Percentiles rank a stretch among this genome's conserved stretches.
phyloP scores from a whole-genome alignment of 2,113 vertebrate species.

The Cephalopholis sonnerati region DNA sequence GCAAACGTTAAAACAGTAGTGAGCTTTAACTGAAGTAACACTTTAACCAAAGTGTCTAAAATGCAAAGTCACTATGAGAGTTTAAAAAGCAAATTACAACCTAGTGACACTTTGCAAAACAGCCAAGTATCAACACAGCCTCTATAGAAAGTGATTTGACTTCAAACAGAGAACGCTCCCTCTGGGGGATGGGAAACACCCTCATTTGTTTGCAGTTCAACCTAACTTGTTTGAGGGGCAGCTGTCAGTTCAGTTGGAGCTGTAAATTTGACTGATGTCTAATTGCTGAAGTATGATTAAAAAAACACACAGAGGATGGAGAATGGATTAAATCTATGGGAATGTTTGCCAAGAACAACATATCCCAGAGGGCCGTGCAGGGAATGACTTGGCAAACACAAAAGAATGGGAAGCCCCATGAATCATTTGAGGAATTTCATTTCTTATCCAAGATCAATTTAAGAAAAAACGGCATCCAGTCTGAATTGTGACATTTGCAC shows the following conservation, averaged over 20 bases:
- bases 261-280: constrained; percentile 23
- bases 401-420: constrained; percentile 63
- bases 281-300: constrained; percentile 34
- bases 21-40: neutral
- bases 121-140: neutral
- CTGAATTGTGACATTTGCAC: constrained; percentile 30
- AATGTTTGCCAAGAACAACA: constrained; percentile 49
- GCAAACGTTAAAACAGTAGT: constrained; percentile 6
- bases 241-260: neutral
- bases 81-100: neutral
- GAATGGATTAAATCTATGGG: constrained; percentile 49
- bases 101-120: constrained; percentile 9
- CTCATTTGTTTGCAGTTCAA: constrained; percentile 7
- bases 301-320: constrained; percentile 26
- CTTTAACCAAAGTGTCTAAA: neutral
- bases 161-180: neutral
- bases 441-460: constrained; percentile 32
- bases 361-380: constrained; percentile 30
- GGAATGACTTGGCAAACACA: constrained; percentile 41
- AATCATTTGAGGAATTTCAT: constrained; percentile 57
- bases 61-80: constrained; percentile 32
- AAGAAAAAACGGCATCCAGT: constrained; percentile 26
- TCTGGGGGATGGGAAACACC: neutral
- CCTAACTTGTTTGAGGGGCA: neutral
- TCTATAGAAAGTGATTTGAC: constrained; percentile 5